Conservation (phyloP, 2,888 invertebrate genomes). For the Hemithea aestivaria region DNA sequence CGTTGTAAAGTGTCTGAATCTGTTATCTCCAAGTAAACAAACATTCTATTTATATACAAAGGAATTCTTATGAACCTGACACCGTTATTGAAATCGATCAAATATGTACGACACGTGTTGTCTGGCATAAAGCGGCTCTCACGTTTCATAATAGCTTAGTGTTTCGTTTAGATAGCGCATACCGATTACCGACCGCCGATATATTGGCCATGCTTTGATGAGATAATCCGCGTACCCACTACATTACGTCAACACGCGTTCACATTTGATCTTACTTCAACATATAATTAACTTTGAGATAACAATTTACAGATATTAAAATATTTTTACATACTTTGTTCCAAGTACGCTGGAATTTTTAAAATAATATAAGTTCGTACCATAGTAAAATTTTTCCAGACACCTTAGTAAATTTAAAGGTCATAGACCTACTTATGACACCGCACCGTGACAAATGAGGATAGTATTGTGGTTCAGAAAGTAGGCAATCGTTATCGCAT, state of each 20-base stretch:
- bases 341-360: too few species aligned
- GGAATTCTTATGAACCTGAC: too few species aligned
- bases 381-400: too few species aligned
- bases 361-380: too few species aligned
- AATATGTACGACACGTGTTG: conserved; percentile 18
- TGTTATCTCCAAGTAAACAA: too few species aligned
- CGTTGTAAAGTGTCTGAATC: too few species aligned
- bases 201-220: conserved; percentile 5
- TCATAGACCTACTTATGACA: too few species aligned
- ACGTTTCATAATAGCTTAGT: conserved; percentile 11
- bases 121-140: conserved; percentile 3
- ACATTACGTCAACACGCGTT: conserved; percentile 10
- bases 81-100: conserved; percentile 12
- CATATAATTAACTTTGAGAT: background rate
- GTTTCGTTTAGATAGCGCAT: conserved; percentile 3
- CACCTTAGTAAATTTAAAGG: too few species aligned
- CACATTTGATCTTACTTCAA: conserved; percentile 6
- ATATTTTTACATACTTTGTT: too few species aligned
- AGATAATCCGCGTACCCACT: conserved; percentile 11
- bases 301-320: too few species aligned
- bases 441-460: background rate
- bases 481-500: background rate
- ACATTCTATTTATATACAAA: too few species aligned
- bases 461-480: background rate
- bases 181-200: background rate